Base-by-base conservation (phyloP, 2,888 invertebrate species). In the Trachelus troglodyta region DNA sequence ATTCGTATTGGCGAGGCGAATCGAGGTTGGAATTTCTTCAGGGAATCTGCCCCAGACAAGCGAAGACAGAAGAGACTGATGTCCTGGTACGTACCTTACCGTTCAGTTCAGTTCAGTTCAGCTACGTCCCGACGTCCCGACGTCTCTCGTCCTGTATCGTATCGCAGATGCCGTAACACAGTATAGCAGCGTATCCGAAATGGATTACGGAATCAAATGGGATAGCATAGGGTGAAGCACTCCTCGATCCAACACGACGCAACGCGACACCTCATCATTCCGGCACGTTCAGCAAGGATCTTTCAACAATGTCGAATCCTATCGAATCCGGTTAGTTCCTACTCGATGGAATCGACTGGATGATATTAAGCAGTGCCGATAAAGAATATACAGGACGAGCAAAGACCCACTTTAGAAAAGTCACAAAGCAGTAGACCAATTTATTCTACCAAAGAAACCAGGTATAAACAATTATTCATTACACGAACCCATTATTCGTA, bases 141-240 rank as follows among this genome's bases (percentile, higher is more conserved):
- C 69, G 33, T 37, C 33, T 68, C 37, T 77, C 75, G 76, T 69
- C 79, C 75, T 69, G 37, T 35, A 69, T 69, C 69, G 69, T 79
- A 71, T 77, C 69, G 34, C 78, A 68, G 34, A 74, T 35, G 78
- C 69, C 69, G 77, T 77, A 76, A 80, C 81, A 77, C 78, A 79
- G 74, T 74, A 73, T 76, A 73, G 35, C 77, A 73, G 80, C 85
- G 84, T 88, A 88, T 87, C 83, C 83, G 83, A 85, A 89, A 87
- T 88, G 87, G 87, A 88, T 88, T 88, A 88, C 88, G 84, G 86
- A 88, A 87, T 88, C 89, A 86, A 85, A 88, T 89, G 82, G 87
- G 86, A 89, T 87, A 80, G 83, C 81, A 71, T 23, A 77, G 80
- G 79, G 80, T 80, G 80, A 82, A 86, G 82, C 82, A 81, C 81